A percentile compares a stretch with the other conserved stretches of the same genome.
These are phyloP conservation scores for Heliconius melpomene DNA, from an alignment of 1,140 invertebrate genomes.

Conservation along the genomic window DNA sequence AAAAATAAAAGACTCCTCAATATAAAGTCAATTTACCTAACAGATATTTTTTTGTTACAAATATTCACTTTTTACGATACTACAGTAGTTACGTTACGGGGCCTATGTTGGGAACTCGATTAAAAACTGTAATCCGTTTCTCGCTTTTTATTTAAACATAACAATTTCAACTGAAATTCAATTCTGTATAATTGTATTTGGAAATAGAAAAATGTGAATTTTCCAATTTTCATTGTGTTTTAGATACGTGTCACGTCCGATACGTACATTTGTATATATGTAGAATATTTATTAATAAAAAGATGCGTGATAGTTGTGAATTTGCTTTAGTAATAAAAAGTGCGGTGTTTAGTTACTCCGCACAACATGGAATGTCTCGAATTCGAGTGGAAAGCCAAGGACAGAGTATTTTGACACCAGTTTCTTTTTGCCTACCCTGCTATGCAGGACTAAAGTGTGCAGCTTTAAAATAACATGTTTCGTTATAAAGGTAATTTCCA, in stretches of 20 bases:
- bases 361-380: no score
- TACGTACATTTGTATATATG: not conserved
- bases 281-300: not conserved
- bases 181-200: slow-evolving; percentile 6
- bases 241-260: not conserved
- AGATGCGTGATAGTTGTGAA: no score
- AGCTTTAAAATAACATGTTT: no score
- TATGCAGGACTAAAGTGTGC: no score
- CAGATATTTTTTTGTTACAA: slow-evolving; percentile 13
- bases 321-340: no score
- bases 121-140: slow-evolving; percentile 14
- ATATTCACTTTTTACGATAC: slow-evolving; percentile 13
- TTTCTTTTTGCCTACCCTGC: no score
- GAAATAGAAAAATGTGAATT: slow-evolving; percentile 4
- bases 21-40: not conserved
- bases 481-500: no score
- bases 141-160: slow-evolving; percentile 14
- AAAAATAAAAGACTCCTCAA: not conserved
- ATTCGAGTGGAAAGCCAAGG: no score
- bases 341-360: no score
- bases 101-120: slow-evolving; percentile 12
- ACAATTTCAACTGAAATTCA: slow-evolving; percentile 13
- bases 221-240: not conserved
- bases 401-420: no score
- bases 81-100: slow-evolving; percentile 10